A percentile compares a stretch with the other conserved stretches of the same genome.
Evolutionary conservation across 2,113 vertebrate genomes (phyloP).

Genomic region (Bagarius yarrelli): DNA sequence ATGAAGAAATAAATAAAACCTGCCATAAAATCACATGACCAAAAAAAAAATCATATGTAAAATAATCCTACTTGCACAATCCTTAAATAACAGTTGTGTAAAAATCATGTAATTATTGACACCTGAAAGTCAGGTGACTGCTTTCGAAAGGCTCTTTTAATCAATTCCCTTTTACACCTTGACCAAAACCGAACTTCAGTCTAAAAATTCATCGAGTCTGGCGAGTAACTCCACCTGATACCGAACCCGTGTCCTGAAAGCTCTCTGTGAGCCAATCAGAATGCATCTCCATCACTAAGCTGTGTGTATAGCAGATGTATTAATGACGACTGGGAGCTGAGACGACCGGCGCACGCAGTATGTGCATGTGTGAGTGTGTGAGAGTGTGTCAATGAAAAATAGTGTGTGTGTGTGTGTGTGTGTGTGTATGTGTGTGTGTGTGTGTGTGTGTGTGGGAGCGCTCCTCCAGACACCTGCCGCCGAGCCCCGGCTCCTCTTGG

Average conservation of each 20-base stretch:
- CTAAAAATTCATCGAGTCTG: background rate
- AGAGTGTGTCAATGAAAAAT: conserved; percentile 40
- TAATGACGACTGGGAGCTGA: conserved; percentile 89
- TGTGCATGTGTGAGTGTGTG: conserved; percentile 67
- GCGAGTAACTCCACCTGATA: background rate
- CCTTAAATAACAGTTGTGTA: background rate
- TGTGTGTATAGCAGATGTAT: conserved; percentile 92
- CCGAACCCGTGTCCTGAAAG: conserved; percentile 62
- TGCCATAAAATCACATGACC: background rate
- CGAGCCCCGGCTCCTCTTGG: conserved; percentile 75
- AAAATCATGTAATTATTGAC: background rate
- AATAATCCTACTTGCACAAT: background rate
- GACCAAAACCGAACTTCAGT: background rate
- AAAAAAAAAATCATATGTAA: background rate
- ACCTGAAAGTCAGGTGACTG: background rate
- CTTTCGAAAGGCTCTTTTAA: background rate
- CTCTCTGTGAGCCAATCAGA: conserved; percentile 85
- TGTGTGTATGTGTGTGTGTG: conserved; percentile 61
- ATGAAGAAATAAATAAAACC: background rate
- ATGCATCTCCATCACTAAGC: conserved; percentile 98
- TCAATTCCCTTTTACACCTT: background rate
- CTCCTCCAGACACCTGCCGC: conserved; percentile 75
- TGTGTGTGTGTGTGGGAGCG: conserved; percentile 38
- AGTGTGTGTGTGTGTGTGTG: conserved; percentile 55
- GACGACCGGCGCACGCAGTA: conserved; percentile 75